Evolutionary conservation across 2,888 invertebrate genomes (phyloP).

Genomic region (Amblyteles armatorius): DNA sequence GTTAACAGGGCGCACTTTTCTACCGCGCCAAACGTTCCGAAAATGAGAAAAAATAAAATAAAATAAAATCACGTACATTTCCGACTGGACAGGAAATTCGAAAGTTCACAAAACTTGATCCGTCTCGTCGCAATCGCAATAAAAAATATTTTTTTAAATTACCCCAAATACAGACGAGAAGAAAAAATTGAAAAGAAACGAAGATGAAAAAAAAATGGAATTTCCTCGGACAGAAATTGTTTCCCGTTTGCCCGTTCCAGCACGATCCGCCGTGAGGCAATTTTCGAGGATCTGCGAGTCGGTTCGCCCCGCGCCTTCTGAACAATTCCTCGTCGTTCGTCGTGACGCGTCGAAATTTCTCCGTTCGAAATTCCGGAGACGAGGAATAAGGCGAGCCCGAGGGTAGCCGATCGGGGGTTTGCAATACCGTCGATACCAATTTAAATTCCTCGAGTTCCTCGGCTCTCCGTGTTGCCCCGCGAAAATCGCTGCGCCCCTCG

Average conservation of each 20-base stretch:
- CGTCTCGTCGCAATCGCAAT: no score
- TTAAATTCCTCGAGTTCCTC: slow-evolving; percentile 75
- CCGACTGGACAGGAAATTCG: not conserved
- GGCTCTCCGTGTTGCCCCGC: slow-evolving; percentile 55
- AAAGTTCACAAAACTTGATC: not conserved
- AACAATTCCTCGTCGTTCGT: slow-evolving; percentile 32
- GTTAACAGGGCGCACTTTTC: slow-evolving; percentile 25
- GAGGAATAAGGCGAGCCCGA: slow-evolving; percentile 48
- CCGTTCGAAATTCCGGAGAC: slow-evolving; percentile 59
- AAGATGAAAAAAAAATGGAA: not conserved
- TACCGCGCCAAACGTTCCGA: slow-evolving; percentile 6
- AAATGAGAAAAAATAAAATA: slow-evolving; percentile 21
- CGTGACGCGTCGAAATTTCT: slow-evolving; percentile 62
- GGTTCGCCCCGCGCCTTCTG: not conserved
- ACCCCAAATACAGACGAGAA: no score
- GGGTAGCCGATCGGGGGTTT: slow-evolving; percentile 56
- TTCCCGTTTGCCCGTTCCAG: not conserved
- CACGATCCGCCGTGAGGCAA: slow-evolving; percentile 5
- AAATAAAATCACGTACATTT: not conserved
- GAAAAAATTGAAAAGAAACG: not conserved
- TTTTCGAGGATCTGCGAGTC: not conserved
- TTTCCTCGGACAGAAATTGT: not conserved
- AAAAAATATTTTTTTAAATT: no score
- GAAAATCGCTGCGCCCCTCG: slow-evolving; percentile 65
- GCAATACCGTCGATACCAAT: slow-evolving; percentile 75